Evolutionary conservation across 1,140 invertebrate species (phyloP).

Genomic region (Drosophila watanabei): DNA sequence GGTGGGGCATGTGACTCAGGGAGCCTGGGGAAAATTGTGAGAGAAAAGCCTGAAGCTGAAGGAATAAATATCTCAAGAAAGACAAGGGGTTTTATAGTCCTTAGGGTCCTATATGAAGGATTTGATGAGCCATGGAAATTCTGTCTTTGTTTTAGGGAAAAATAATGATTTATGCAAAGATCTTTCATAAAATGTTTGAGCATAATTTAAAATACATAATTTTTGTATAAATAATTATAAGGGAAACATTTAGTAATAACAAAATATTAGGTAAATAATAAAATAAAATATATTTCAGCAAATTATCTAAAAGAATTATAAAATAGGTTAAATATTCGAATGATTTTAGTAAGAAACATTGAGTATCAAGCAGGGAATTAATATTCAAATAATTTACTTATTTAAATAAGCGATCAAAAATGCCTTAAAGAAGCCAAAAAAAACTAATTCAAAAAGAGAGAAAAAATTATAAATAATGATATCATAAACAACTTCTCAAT

Average conservation of each 20-base stretch:
- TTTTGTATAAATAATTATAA: background rate
- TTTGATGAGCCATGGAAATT: background rate
- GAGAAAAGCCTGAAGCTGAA: background rate
- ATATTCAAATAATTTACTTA: background rate
- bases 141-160: background rate
- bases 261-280: background rate
- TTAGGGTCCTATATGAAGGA: background rate
- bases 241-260: background rate
- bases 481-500: background rate
- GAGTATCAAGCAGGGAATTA: too few species aligned
- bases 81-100: background rate
- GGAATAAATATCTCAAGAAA: background rate
- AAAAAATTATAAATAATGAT: background rate
- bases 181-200: too few species aligned
- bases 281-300: background rate
- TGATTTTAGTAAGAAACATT: background rate
- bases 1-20: background rate
- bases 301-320: too few species aligned
- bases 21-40: constrained; percentile 1
- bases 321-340: background rate
- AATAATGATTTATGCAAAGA: background rate
- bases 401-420: too few species aligned
- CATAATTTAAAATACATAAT: background rate
- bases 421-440: background rate
- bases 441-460: too few species aligned